Evolutionary conservation across 2,797 vertebrate species (phyloP).

Genomic region (Huso huso): DNA sequence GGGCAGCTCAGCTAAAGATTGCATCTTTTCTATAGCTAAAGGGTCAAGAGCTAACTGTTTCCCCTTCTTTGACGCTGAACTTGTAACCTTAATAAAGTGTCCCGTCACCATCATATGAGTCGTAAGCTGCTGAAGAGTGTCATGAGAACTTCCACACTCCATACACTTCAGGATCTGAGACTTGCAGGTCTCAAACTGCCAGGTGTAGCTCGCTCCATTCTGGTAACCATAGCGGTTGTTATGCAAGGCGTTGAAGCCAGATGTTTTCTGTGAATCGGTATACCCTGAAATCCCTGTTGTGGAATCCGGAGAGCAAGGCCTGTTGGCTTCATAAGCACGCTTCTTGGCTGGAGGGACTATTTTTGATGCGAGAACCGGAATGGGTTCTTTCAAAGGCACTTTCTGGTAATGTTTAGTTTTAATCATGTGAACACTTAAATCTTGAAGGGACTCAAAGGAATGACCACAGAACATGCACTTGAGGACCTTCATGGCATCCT

Average conservation of each 20-base stretch:
- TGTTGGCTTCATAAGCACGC: constrained; percentile 81
- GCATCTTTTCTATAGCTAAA: constrained; percentile 93
- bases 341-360: constrained; percentile 88
- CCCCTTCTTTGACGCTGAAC: constrained; percentile 95
- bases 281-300: constrained; percentile 82
- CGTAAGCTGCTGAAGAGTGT: constrained; percentile 94
- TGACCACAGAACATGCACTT: constrained; percentile 99
- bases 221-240: constrained; percentile 95
- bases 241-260: constrained; percentile 64
- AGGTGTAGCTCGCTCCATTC: constrained; percentile 95
- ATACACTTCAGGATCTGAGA: constrained; percentile 98
- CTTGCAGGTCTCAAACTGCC: constrained; percentile 98
- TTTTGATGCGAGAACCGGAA: constrained; percentile 88
- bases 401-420: constrained; percentile 99
- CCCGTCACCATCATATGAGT: constrained; percentile 99
- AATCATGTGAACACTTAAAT: constrained; percentile 97
- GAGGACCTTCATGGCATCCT: constrained; percentile 94
- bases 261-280: constrained; percentile 70
- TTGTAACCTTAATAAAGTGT: constrained; percentile 97
- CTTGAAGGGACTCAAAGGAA: constrained; percentile 96
- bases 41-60: constrained; percentile 94
- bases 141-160: constrained; percentile 97
- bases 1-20: constrained; percentile 74
- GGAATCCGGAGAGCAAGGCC: constrained; percentile 92
- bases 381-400: constrained; percentile 99